Base-by-base conservation (phyloP, 2,888 invertebrate genomes). In the Epicampocera succincta region DNA sequence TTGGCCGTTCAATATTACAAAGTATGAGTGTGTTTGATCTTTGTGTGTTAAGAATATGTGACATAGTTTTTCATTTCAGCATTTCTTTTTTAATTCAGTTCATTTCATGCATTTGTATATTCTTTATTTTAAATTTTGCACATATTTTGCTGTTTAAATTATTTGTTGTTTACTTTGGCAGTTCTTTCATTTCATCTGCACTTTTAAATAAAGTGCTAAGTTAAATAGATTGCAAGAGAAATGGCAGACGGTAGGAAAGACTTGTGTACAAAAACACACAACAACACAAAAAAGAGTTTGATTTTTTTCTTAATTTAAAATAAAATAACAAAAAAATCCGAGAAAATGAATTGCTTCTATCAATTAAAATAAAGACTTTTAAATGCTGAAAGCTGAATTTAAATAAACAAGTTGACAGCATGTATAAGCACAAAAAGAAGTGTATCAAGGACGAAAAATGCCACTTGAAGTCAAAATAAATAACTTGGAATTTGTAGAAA, bases 141-240 rank as follows among this genome's bases (percentile, higher is more conserved):
- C 61, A n/a, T 38, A 17, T 38, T 8, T 40, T n/a, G 42, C 42
- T 25, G 12, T 44, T 68, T 33, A 61, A 77, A 77, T 73, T 54
- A 71, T 71, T 78, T 82, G 42, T 58, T 82, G 74, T 79, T 82
- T 75, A 72, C 82, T 75, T 78, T 78, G 78, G 82, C 77, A 73
- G 58, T 72, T 63, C 68, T 42, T 72, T 72, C 65, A 72, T 42
- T 60, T 78, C 44, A 78, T 12, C n/a, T 66, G 58, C 65, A 44
- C 72, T 72, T 65, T 15, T 58, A 77, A 63, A 77, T 58, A 63
- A 56, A 65, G 48, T 56, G 63, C 48, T 48, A 11, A 60, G 29
- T 52, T 66, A 72, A 38, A 52, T 52, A 25, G 12, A 78, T 63
- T 71, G 63, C 65, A 77, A 77, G 69, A 63, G 61, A 56, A 77